A percentile compares a stretch with the other conserved stretches of the same genome.
These are phyloP conservation scores for Mylabris phalerata DNA, from an alignment of 1,140 invertebrate species.

Conservation along the genomic window DNA sequence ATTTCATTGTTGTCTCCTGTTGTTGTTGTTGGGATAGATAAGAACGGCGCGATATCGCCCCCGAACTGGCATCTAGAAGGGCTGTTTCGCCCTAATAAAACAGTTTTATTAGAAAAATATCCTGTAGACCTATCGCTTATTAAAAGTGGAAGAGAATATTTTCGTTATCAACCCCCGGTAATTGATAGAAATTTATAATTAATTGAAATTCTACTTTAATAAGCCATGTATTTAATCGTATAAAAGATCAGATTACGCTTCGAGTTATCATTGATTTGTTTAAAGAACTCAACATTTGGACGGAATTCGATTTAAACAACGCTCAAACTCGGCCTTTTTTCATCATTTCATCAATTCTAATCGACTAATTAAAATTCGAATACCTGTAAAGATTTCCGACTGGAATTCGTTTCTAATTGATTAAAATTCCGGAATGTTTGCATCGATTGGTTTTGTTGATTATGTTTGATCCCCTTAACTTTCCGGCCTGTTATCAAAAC, in stretches of 20 bases:
- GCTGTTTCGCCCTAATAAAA: background rate
- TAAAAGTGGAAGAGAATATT: too few relatives aligned
- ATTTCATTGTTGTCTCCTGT: background rate
- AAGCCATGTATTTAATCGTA: too few relatives aligned
- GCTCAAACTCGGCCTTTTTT: slow-evolving; percentile 31
- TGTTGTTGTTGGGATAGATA: background rate
- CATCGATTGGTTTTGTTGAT: slow-evolving; percentile 2
- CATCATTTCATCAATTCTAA: slow-evolving; percentile 7
- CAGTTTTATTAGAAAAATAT: too few relatives aligned
- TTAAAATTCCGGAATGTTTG: background rate
- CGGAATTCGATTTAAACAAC: slow-evolving; percentile 12
- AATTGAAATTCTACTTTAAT: too few relatives aligned
- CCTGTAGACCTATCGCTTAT: too few relatives aligned
- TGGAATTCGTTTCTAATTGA: background rate
- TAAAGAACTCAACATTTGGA: background rate
- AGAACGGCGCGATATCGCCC: background rate
- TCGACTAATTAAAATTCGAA: too few relatives aligned
- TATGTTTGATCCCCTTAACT: slow-evolving; percentile 16
- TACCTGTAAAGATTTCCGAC: background rate
- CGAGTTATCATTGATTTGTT: too few relatives aligned
- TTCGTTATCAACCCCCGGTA: too few relatives aligned
- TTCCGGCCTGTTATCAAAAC: slow-evolving; percentile 18
- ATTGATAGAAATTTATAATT: too few relatives aligned
- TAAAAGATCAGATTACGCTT: too few relatives aligned
- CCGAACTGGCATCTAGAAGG: background rate